A percentile compares a stretch with the other conserved stretches of the same genome.
Evolutionary conservation across 2,113 vertebrate species (phyloP).

Genomic region (Delphinapterus leucas): DNA sequence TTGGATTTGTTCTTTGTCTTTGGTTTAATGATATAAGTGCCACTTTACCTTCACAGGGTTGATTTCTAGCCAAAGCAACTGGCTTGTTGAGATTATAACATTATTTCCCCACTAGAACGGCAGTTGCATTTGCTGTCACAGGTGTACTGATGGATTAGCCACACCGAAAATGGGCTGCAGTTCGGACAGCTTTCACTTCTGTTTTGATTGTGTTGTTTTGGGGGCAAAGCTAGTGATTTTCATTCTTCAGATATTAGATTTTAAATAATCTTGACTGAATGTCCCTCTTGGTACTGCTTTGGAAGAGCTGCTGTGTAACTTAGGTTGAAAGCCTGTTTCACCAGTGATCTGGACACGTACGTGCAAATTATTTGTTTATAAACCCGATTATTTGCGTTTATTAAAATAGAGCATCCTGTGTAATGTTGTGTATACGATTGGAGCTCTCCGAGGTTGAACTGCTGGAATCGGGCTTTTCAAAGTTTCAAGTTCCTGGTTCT

Average conservation of each 20-base stretch:
- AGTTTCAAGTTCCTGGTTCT: not conserved
- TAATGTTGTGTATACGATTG: accelerated
- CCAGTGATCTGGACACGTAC: not conserved
- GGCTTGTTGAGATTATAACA: not conserved
- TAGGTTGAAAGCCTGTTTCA: not conserved
- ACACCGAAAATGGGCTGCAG: not conserved
- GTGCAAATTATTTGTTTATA: not conserved
- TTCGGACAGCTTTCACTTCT: not conserved
- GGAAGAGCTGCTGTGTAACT: not conserved
- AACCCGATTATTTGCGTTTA: not conserved
- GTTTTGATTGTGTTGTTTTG: not conserved
- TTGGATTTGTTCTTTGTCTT: not conserved
- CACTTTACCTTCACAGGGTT: not conserved
- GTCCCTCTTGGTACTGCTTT: not conserved
- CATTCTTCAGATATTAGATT: not conserved
- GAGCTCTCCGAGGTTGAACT: not conserved
- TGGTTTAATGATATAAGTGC: not conserved
- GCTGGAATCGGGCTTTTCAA: not conserved
- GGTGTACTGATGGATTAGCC: not conserved
- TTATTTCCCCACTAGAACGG: not conserved
- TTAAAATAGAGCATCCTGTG: not conserved
- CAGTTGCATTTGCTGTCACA: not conserved
- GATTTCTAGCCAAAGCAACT: not conserved
- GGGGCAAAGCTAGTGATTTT: not conserved
- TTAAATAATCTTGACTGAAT: not conserved